Percentiles rank a stretch among this genome's conserved stretches.
Evolutionary conservation across 2,888 invertebrate species (phyloP).

Genomic region (Zeuzera pyrina): DNA sequence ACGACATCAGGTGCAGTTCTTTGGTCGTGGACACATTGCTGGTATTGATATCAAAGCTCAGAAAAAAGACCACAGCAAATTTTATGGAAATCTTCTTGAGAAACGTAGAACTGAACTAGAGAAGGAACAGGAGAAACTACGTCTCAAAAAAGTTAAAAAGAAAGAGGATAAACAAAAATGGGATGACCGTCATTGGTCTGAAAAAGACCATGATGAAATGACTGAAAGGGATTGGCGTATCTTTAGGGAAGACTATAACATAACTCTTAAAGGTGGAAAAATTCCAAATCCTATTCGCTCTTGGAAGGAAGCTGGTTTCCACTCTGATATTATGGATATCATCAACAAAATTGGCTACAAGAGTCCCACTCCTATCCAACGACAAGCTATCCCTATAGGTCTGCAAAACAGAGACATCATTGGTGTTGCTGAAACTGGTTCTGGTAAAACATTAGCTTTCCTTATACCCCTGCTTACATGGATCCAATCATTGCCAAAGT

Average conservation of each 20-base stretch:
- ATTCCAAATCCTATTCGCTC: conserved; percentile 96
- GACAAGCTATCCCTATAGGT: conserved; percentile 99
- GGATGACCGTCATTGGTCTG: conserved; percentile 99
- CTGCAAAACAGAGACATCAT: conserved; percentile 96
- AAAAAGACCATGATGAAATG: conserved; percentile 96
- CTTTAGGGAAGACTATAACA: conserved; percentile 99
- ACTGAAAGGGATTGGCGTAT: conserved; percentile 99
- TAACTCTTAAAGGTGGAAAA: conserved; percentile 96
- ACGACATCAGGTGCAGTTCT: conserved; percentile 97
- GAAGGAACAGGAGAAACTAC: conserved; percentile 95
- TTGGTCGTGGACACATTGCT: conserved; percentile 97
- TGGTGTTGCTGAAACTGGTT: conserved; percentile 99
- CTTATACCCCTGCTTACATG: conserved; percentile 96
- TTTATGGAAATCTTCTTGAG: conserved; percentile 96
- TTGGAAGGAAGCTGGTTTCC: conserved; percentile 96
- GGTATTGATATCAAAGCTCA: conserved; percentile 98
- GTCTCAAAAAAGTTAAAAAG: conserved; percentile 92
- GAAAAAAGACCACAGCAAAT: conserved; percentile 95
- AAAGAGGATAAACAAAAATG: conserved; percentile 98
- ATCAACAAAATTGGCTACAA: conserved; percentile 96
- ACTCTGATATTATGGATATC: conserved; percentile 92
- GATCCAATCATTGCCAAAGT: conserved; percentile 98
- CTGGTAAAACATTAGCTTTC: conserved; percentile 98
- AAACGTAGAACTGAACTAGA: conserved; percentile 96
- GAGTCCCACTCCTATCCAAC: conserved; percentile 98